Evolutionary conservation across 2,888 invertebrate genomes (phyloP).

Genomic region (Metallyticus violacea): DNA sequence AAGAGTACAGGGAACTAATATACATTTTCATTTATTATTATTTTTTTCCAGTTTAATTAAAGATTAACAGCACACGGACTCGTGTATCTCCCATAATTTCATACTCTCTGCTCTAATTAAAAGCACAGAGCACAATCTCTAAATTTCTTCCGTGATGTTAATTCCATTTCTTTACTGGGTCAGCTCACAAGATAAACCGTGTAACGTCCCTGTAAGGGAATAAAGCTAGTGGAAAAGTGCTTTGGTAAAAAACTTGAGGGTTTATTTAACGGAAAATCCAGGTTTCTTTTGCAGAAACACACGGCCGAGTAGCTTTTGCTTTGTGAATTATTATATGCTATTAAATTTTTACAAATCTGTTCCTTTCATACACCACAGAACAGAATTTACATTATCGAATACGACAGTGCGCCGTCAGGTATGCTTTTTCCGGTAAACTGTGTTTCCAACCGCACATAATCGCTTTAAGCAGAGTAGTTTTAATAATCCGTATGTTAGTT

Average conservation of each 20-base stretch:
- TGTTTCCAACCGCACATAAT: too few species aligned
- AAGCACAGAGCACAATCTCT: not conserved
- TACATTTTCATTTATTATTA: too few species aligned
- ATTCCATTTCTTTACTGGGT: not conserved
- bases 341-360: not conserved
- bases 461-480: too few species aligned
- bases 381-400: not conserved
- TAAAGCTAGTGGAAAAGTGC: not conserved
- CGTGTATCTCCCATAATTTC: too few species aligned
- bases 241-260: not conserved
- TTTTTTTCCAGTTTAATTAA: too few species aligned
- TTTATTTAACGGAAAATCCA: not conserved
- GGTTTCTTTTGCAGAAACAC: not conserved
- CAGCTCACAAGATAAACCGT: not conserved
- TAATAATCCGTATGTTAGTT: too few species aligned
- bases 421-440: too few species aligned
- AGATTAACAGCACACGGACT: too few species aligned
- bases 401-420: not conserved
- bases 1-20: too few species aligned
- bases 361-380: not conserved
- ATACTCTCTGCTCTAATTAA: not conserved
- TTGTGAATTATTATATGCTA: not conserved
- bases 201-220: not conserved
- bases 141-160: not conserved
- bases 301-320: not conserved